Conservation (phyloP, 2,113 vertebrate genomes). For the Aramus guarauna region DNA sequence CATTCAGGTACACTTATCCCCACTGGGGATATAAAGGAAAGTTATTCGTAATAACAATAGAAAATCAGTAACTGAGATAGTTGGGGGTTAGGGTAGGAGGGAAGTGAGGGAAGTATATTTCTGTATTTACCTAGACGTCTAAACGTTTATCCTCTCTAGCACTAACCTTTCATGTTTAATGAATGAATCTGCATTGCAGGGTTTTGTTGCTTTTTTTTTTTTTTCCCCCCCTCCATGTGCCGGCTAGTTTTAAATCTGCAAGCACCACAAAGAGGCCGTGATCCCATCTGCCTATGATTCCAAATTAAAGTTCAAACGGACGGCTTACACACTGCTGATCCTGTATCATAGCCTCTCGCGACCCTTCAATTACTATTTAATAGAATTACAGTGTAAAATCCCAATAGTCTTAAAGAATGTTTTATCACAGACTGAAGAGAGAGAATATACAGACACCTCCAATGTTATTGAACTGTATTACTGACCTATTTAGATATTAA, state of each 20-base stretch:
- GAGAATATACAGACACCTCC: constrained; percentile 53
- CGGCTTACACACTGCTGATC: constrained; percentile 77
- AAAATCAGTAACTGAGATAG: constrained; percentile 39
- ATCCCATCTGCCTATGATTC: constrained; percentile 82
- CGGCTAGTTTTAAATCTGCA: constrained; percentile 77
- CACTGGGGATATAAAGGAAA: background rate
- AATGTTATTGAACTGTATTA: constrained; percentile 33
- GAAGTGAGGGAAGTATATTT: background rate
- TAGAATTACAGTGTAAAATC: constrained; percentile 84
- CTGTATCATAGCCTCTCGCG: constrained; percentile 80
- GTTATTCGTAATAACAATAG: constrained; percentile 12
- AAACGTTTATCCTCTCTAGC: constrained; percentile 37
- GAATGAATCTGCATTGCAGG: constrained; percentile 79
- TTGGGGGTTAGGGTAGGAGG: background rate
- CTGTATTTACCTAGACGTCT: constrained; percentile 29
- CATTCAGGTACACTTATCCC: background rate
- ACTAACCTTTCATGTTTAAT: constrained; percentile 72
- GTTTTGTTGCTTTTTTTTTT: constrained; percentile 3
- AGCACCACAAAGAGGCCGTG: constrained; percentile 72
- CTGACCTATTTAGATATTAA: constrained; percentile 63
- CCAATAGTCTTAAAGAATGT: constrained; percentile 78
- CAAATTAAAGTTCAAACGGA: constrained; percentile 81
- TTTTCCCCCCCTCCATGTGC: constrained; percentile 24
- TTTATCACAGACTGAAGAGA: constrained; percentile 70
- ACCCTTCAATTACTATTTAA: constrained; percentile 84